Conservation (phyloP, 2,113 vertebrate genomes). For the Xiphorhynchus elegans region DNA sequence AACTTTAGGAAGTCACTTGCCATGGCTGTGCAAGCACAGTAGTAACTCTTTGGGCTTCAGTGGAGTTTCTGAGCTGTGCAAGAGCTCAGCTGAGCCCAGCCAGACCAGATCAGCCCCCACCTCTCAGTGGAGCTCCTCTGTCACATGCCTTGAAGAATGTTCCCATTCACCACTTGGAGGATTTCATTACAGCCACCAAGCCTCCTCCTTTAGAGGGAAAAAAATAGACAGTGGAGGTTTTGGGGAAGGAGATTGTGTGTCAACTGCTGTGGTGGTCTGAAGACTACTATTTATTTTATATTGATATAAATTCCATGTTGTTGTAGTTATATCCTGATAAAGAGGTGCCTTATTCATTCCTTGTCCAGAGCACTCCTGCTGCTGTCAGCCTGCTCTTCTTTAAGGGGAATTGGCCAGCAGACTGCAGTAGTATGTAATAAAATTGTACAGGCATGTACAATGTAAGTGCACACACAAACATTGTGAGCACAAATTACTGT, state of each 20-base stretch:
- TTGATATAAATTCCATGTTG: not conserved
- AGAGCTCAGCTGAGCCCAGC: fast-evolving
- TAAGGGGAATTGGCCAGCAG: not conserved
- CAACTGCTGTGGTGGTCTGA: not conserved
- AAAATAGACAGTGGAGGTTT: not conserved
- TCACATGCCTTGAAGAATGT: not conserved
- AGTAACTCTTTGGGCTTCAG: not conserved
- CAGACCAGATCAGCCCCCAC: not conserved
- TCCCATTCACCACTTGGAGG: not conserved
- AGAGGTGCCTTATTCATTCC: not conserved
- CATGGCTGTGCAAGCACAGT: not conserved
- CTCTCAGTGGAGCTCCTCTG: not conserved
- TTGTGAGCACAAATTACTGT: not conserved
- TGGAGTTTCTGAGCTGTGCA: not conserved
- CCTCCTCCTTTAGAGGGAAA: not conserved
- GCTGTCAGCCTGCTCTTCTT: not conserved
- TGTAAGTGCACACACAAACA: not conserved
- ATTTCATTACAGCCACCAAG: not conserved
- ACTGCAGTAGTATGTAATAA: not conserved
- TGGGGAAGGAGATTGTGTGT: not conserved
- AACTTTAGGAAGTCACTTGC: not conserved
- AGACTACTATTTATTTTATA: not conserved
- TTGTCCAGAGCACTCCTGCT: not conserved
- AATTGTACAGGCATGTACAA: not conserved
- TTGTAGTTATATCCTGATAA: not conserved